Evolutionary conservation across 2,888 invertebrate species (phyloP).

Genomic region (Protonemura montana): DNA sequence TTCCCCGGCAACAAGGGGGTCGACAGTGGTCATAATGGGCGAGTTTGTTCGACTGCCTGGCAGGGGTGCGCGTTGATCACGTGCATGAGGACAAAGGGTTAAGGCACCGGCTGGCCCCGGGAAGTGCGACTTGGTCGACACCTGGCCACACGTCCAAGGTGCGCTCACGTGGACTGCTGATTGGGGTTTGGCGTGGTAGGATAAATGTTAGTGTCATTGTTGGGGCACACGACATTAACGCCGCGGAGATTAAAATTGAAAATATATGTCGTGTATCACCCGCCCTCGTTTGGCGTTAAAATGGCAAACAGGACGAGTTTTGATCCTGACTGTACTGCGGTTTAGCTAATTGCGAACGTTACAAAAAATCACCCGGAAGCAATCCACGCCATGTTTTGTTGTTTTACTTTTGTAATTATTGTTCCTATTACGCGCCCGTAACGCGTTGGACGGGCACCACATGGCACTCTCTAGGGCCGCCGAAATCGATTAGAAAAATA

Average conservation of each 20-base stretch:
- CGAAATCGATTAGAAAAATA: neutral
- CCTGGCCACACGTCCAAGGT: neutral
- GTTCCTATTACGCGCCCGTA: neutral
- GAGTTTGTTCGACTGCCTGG: neutral
- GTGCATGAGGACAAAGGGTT: neutral
- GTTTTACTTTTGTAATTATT: neutral
- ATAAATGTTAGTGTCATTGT: neutral
- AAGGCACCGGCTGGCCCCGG: neutral
- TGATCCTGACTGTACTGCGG: neutral
- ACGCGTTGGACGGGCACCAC: neutral
- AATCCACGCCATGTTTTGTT: neutral
- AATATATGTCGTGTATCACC: neutral
- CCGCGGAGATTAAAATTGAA: neutral
- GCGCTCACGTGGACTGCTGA: neutral
- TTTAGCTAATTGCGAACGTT: neutral
- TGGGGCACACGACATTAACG: neutral
- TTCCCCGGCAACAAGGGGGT: neutral
- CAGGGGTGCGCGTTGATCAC: neutral
- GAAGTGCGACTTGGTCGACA: neutral
- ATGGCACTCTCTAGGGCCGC: neutral
- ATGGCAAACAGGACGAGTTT: neutral
- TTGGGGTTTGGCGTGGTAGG: neutral
- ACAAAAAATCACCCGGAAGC: neutral
- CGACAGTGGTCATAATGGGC: neutral
- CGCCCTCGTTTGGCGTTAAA: neutral